phyloP scores from a whole-genome alignment of 2,797 vertebrate genomes.

The Coregonus ussuriensis region DNA sequence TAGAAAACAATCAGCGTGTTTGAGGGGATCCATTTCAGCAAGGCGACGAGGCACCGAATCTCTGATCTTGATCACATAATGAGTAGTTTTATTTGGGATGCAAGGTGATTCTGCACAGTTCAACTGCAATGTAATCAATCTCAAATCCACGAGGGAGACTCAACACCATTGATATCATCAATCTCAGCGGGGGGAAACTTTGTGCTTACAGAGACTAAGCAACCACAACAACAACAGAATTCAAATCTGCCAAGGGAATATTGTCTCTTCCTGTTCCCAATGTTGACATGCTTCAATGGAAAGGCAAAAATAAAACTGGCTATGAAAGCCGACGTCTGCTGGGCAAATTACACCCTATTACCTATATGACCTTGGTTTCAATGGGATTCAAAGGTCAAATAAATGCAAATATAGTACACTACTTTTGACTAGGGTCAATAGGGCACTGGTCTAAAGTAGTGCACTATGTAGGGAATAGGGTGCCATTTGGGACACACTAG shows the following conservation, averaged over 20 bases:
- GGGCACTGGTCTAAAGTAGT: too few species aligned
- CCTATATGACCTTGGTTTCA: too few species aligned
- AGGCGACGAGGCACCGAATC: not conserved
- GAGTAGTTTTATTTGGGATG: not conserved
- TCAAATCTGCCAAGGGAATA: not conserved
- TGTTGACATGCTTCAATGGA: not conserved
- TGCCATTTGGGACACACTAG: too few species aligned
- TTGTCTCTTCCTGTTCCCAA: not conserved
- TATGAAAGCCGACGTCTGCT: not conserved
- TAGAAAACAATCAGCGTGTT: constrained; percentile 53
- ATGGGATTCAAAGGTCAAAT: too few species aligned
- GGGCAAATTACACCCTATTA: too few species aligned
- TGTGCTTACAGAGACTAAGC: constrained; percentile 11
- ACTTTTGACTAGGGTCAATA: too few species aligned
- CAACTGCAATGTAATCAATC: not conserved
- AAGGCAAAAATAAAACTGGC: not conserved
- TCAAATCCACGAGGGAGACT: not conserved
- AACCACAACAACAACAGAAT: not conserved
- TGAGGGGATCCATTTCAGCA: constrained; percentile 11
- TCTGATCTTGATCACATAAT: not conserved
- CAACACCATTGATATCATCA: not conserved
- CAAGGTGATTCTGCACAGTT: too few species aligned
- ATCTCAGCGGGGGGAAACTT: not conserved
- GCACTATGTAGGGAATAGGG: too few species aligned
- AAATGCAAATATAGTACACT: too few species aligned